Evolutionary conservation across 1,140 invertebrate species (phyloP).

Genomic region (Ganaspis sp.): DNA sequence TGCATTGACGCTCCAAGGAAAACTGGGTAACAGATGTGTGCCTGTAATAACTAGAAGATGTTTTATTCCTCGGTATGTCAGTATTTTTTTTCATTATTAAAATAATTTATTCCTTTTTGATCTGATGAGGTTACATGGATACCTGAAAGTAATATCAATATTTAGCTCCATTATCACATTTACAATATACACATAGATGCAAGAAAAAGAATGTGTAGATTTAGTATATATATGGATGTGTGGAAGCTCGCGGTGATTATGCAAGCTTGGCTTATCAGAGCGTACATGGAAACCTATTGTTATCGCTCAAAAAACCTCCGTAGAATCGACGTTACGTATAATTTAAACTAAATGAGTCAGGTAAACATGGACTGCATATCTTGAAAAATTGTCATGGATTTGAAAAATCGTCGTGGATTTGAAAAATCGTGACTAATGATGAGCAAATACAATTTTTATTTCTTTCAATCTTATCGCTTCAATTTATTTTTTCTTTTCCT

Average conservation of each 20-base stretch:
- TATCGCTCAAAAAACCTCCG: conserved; percentile 5
- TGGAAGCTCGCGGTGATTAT: conserved; percentile 20
- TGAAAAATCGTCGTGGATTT: conserved; percentile 6
- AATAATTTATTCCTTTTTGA: conserved; percentile 27
- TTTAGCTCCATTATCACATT: conserved; percentile 11
- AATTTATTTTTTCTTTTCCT: too few species aligned
- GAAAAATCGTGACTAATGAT: conserved; percentile 9
- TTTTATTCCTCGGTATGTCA: conserved; percentile 44
- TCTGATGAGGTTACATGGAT: conserved; percentile 11
- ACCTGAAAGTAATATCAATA: conserved; percentile 11
- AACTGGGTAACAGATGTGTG: conserved; percentile 56
- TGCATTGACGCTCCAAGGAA: conserved; percentile 36
- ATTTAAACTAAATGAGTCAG: conserved; percentile 23
- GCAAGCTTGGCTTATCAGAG: conserved; percentile 24
- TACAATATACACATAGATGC: neutral
- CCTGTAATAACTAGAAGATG: conserved; percentile 38
- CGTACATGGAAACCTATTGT: conserved; percentile 23
- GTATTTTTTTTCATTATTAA: conserved; percentile 1
- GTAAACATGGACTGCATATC: neutral
- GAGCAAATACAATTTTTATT: neutral
- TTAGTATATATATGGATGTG: neutral
- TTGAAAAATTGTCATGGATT: conserved; percentile 1
- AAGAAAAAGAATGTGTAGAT: neutral
- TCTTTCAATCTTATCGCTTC: neutral
- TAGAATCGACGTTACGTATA: conserved; percentile 7